These are phyloP conservation scores for Cydia amplana DNA, from an alignment of 1,140 invertebrate species.

Conservation along the genomic window DNA sequence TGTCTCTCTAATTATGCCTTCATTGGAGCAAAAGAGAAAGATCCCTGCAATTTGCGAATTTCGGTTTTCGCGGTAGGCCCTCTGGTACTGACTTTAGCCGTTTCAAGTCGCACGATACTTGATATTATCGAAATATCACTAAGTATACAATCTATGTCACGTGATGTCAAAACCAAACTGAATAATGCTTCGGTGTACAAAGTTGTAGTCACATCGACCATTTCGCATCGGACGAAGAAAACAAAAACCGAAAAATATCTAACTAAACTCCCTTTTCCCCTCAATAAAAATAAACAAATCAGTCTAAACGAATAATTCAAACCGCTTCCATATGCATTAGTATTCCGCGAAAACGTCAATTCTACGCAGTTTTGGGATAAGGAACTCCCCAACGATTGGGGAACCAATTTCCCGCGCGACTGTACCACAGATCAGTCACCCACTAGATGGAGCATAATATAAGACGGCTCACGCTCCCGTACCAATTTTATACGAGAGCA, in stretches of 20 bases:
- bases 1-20: too few species aligned
- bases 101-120: too few species aligned
- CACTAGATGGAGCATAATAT: not conserved
- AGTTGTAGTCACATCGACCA: not conserved
- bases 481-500: too few species aligned
- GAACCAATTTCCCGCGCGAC: conserved; percentile 53
- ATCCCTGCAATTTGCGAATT: too few species aligned
- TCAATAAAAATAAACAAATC: conserved; percentile 27
- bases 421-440: conserved; percentile 38
- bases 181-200: too few species aligned
- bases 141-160: too few species aligned
- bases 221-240: not conserved
- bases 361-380: conserved; percentile 48
- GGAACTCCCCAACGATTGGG: conserved; percentile 47
- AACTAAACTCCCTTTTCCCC: not conserved
- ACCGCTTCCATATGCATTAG: conserved; percentile 30
- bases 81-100: too few species aligned
- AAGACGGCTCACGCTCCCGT: too few species aligned
- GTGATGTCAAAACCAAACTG: too few species aligned
- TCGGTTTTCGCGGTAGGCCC: too few species aligned
- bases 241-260: not conserved
- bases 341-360: conserved; percentile 36
- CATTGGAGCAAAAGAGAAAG: too few species aligned
- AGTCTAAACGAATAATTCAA: conserved; percentile 14
- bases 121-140: too few species aligned